Evolutionary conservation across 2,888 invertebrate genomes (phyloP).

Genomic region (Netelia fuscicornis): DNA sequence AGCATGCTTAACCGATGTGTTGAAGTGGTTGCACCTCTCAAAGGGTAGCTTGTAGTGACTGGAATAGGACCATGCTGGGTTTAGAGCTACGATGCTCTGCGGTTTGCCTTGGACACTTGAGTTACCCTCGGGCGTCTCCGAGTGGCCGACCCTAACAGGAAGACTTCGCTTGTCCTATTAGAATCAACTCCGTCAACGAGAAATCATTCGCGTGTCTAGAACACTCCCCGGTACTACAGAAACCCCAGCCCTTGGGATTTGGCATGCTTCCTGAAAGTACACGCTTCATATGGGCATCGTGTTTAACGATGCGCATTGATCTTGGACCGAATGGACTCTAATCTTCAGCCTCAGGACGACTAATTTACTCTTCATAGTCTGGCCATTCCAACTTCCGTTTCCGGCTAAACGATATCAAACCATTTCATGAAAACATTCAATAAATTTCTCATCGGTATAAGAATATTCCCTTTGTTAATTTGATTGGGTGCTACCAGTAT

Average conservation of each 20-base stretch:
- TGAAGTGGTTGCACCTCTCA: constrained; percentile 28
- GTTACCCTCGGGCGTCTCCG: constrained; percentile 34
- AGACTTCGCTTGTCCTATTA: constrained; percentile 58
- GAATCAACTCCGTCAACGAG: constrained; percentile 44
- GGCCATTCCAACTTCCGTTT: neutral
- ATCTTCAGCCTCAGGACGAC: neutral
- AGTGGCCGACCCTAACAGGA: constrained; percentile 53
- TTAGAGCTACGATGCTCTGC: constrained; percentile 43
- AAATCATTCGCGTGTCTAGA: constrained; percentile 31
- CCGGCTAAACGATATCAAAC: too few relatives aligned
- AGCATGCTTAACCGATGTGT: constrained; percentile 9
- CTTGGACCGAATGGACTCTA: neutral
- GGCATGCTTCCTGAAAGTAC: constrained; percentile 1
- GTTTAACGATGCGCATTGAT: constrained; percentile 26
- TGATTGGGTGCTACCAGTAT: neutral
- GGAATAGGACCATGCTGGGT: constrained; percentile 24
- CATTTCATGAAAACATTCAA: too few relatives aligned
- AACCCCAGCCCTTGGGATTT: constrained; percentile 1
- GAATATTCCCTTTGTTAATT: too few relatives aligned
- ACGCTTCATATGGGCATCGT: neutral
- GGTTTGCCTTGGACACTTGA: constrained; percentile 48
- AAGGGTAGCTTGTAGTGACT: constrained; percentile 42
- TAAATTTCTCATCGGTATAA: too few relatives aligned
- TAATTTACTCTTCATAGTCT: neutral
- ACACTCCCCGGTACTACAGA: constrained; percentile 9